phyloP scores from a whole-genome alignment of 2,113 vertebrate genomes.

The Cavia porcellus region DNA sequence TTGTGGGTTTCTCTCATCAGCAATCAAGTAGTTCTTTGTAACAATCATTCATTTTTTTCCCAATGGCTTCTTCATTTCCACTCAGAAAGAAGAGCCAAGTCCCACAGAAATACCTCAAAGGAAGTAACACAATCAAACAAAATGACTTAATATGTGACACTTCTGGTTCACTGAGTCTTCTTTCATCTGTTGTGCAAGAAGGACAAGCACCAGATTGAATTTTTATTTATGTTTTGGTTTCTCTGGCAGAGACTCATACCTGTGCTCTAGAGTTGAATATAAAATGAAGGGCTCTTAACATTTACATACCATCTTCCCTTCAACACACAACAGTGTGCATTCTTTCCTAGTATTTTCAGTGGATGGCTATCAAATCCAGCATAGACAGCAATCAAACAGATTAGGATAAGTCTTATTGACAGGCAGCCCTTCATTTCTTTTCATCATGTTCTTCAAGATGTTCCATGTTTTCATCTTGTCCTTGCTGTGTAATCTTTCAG shows the following conservation, averaged over 20 bases:
- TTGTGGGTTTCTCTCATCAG: neutral
- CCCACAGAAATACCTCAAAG: neutral
- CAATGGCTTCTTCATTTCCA: neutral
- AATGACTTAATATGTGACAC: neutral
- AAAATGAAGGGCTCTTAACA: slow-evolving; percentile 4
- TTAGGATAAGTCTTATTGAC: neutral
- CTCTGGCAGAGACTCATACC: neutral
- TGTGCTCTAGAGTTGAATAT: slow-evolving; percentile 31
- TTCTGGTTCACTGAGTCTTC: neutral
- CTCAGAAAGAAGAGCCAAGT: neutral
- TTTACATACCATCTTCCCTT: neutral
- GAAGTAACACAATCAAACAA: neutral
- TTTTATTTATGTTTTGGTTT: slow-evolving; percentile 43
- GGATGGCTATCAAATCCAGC: neutral
- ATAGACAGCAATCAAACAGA: neutral
- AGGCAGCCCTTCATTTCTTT: neutral
- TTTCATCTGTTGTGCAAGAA: neutral
- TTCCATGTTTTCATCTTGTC: neutral
- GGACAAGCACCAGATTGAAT: neutral
- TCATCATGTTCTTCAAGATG: neutral
- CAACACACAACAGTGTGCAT: neutral
- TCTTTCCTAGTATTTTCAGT: slow-evolving; percentile 20
- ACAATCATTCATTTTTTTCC: neutral
- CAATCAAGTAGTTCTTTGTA: neutral
- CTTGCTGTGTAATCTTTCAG: neutral